Evolutionary conservation across 2,888 invertebrate genomes (phyloP).

Genomic region (Rhingia rostrata): DNA sequence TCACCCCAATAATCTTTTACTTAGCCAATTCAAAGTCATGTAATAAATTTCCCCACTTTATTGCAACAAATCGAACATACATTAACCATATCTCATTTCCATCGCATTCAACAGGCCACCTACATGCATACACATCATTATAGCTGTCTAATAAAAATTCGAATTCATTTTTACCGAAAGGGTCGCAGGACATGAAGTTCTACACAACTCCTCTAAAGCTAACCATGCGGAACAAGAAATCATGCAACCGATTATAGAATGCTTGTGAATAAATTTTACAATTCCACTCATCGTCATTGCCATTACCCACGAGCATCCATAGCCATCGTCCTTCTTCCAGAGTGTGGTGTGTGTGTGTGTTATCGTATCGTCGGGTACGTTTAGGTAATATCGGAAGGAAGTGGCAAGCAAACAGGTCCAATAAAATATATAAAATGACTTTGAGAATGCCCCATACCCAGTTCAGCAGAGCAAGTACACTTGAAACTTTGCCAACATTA

Average conservation of each 20-base stretch:
- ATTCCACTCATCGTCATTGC: conserved; percentile 53
- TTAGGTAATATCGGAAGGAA: conserved; percentile 71
- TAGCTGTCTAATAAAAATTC: conserved; percentile 16
- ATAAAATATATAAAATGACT: conserved; percentile 73
- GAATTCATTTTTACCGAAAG: conserved; percentile 11
- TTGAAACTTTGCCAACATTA: conserved; percentile 75
- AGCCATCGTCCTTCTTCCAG: conserved; percentile 11
- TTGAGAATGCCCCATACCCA: conserved; percentile 62
- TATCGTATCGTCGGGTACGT: conserved; percentile 15
- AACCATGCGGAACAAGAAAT: conserved; percentile 58
- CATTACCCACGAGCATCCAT: conserved; percentile 7
- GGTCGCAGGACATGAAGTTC: conserved; percentile 24
- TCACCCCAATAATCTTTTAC: conserved; percentile 39
- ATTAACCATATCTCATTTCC: conserved; percentile 64
- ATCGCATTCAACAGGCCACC: conserved; percentile 63
- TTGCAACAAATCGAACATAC: conserved; percentile 65
- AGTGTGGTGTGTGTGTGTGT: neutral
- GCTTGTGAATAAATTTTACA: conserved; percentile 69
- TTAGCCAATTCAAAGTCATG: conserved; percentile 48
- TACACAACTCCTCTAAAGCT: conserved; percentile 47
- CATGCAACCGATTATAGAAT: conserved; percentile 71
- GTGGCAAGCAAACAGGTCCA: conserved; percentile 73
- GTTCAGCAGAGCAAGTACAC: conserved; percentile 50
- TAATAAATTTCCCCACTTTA: conserved; percentile 53
- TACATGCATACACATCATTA: conserved; percentile 18